A percentile compares a stretch with the other conserved stretches of the same genome.
Evolutionary conservation across 2,113 vertebrate species (phyloP).

Genomic region (Pterocles orientalis): DNA sequence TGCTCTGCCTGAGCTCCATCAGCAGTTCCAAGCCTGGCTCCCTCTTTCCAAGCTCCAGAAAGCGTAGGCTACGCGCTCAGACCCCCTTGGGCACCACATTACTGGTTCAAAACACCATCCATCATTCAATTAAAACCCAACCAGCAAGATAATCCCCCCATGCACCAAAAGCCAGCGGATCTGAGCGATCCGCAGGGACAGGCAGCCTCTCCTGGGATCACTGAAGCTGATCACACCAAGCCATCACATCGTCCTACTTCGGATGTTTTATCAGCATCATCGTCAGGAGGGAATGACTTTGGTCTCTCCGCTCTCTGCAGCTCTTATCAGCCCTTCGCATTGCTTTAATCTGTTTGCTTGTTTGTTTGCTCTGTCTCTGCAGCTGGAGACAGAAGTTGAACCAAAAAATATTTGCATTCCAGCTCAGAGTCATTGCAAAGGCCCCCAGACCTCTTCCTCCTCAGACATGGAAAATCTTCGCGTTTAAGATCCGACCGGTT

Average conservation of each 20-base stretch:
- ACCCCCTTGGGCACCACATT: neutral
- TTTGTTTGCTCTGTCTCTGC: neutral
- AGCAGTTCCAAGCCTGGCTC: neutral
- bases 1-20: neutral
- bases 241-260: neutral
- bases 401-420: neutral
- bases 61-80: rapidly evolving
- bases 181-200: neutral
- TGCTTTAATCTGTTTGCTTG: neutral
- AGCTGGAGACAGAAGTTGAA: neutral
- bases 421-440: neutral
- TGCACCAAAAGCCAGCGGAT: rapidly evolving
- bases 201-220: neutral
- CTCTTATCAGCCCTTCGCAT: neutral
- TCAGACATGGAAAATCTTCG: neutral
- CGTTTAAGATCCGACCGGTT: neutral
- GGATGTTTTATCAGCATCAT: neutral
- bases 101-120: neutral
- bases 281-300: neutral
- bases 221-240: neutral
- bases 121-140: neutral
- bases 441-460: neutral
- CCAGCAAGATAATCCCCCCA: neutral
- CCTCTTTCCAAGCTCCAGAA: neutral
- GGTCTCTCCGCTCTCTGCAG: neutral